These are phyloP conservation scores for Nasua narica DNA, from an alignment of 2,797 vertebrate genomes.

Conservation along the genomic window DNA sequence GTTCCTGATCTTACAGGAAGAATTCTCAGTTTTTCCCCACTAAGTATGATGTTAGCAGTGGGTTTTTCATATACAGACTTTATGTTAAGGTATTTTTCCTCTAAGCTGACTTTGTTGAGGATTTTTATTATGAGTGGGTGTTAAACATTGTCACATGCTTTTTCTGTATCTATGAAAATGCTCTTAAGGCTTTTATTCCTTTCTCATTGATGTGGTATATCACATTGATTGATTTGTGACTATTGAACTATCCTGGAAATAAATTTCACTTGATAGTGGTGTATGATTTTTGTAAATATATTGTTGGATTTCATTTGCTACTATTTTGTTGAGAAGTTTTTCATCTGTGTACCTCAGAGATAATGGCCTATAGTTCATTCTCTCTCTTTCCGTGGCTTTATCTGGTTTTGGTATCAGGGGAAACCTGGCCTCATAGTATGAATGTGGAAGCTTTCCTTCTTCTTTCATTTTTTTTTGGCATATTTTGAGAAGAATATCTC, in stretches of 20 bases:
- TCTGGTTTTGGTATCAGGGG: not conserved
- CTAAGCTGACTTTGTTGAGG: not conserved
- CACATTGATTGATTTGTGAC: not conserved
- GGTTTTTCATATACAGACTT: not conserved
- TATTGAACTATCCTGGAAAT: not conserved
- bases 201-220: not conserved
- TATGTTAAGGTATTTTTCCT: not conserved
- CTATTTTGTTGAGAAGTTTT: not conserved
- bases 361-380: not conserved
- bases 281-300: not conserved
- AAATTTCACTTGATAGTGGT: not conserved
- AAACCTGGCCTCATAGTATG: not conserved
- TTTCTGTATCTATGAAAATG: not conserved
- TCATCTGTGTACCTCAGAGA: not conserved
- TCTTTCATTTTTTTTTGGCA: not conserved
- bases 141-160: not conserved
- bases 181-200: not conserved
- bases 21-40: not conserved
- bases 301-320: not conserved
- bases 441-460: not conserved
- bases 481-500: not conserved
- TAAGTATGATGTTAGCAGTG: not conserved
- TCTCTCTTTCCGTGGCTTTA: not conserved
- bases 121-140: not conserved
- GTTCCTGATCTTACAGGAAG: not conserved